A percentile compares a stretch with the other conserved stretches of the same genome.
Conservation (phyloP, 2,113 vertebrate species). For the Tachuris rubrigastra region DNA sequence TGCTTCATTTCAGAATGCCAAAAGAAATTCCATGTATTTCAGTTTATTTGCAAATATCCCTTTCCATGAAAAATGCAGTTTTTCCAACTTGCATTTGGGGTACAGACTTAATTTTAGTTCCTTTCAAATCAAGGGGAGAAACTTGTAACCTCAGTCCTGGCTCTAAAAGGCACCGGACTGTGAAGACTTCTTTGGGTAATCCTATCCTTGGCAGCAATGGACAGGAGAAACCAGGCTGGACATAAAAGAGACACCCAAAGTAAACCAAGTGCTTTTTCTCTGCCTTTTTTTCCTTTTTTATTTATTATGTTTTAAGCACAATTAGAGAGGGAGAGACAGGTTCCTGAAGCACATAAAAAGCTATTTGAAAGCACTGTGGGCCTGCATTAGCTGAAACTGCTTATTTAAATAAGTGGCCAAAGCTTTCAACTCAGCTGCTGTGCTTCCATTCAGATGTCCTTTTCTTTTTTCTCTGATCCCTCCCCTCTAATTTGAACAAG, state of each 20-base stretch:
- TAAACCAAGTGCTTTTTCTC: background rate
- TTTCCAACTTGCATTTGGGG: background rate
- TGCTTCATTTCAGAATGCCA: background rate
- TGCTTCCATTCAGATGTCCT: background rate
- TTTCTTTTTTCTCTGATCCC: background rate
- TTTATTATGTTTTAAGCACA: background rate
- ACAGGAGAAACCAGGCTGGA: background rate
- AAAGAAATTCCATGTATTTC: background rate
- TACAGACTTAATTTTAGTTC: background rate
- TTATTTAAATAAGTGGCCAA: constrained; percentile 51
- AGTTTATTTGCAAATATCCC: background rate
- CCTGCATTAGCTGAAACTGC: constrained; percentile 11
- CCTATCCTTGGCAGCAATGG: background rate
- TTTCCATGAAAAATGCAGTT: background rate
- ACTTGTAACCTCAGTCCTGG: background rate
- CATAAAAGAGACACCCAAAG: background rate
- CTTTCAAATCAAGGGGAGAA: background rate
- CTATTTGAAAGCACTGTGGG: background rate
- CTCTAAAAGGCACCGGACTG: background rate
- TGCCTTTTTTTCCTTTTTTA: background rate
- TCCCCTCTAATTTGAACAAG: constrained; percentile 1
- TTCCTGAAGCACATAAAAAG: constrained; percentile 9
- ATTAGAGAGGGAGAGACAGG: background rate
- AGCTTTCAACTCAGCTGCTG: constrained; percentile 42
- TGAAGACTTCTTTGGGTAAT: background rate